Percentiles rank a stretch among this genome's conserved stretches.
phyloP scores from a whole-genome alignment of 1,140 invertebrate species.

The Atta cephalotes region DNA sequence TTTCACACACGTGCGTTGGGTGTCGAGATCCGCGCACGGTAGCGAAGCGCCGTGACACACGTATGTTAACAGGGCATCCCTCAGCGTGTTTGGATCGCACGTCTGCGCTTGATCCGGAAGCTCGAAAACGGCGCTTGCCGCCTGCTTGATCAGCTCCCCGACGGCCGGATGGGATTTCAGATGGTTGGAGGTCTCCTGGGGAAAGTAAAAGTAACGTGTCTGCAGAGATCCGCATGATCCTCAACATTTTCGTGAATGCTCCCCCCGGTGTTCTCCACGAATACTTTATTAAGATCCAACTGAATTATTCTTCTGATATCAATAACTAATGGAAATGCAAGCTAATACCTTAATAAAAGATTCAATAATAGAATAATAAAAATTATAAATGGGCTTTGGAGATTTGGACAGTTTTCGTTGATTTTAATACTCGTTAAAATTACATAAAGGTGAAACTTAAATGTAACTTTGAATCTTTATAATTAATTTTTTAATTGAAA shows the following conservation, averaged over 20 bases:
- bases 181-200: conserved; percentile 85
- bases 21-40: conserved; percentile 89
- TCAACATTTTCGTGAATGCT: neutral
- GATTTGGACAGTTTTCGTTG: neutral
- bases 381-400: neutral
- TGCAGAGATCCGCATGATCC: neutral
- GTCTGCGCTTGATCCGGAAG: conserved; percentile 88
- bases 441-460: neutral
- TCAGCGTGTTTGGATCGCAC: conserved; percentile 89
- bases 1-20: conserved; percentile 87
- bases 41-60: conserved; percentile 93
- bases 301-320: conserved; percentile 5
- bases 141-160: conserved; percentile 88
- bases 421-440: neutral
- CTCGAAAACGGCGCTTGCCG: conserved; percentile 89
- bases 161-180: conserved; percentile 90
- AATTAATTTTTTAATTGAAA: conserved; percentile 1
- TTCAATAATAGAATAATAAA: neutral
- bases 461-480: neutral
- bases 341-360: neutral
- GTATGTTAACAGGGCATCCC: conserved; percentile 93
- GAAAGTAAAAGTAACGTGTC: conserved; percentile 62
- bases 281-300: neutral
- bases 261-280: neutral
- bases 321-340: neutral